phyloP scores from a whole-genome alignment of 2,888 invertebrate genomes.

The Tiliacea aurago region DNA sequence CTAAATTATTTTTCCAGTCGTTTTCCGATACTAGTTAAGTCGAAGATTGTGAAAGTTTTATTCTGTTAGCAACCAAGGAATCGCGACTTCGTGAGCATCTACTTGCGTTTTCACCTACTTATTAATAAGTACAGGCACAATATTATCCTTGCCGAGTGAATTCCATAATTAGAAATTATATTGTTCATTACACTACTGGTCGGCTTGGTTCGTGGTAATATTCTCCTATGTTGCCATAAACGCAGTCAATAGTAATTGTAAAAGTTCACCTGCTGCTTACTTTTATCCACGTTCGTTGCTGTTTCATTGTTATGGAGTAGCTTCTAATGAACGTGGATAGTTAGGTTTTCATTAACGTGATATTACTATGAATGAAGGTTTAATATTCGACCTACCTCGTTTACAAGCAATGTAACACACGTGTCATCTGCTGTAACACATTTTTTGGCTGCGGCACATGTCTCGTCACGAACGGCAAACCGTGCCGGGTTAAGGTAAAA shows the following conservation, averaged over 20 bases:
- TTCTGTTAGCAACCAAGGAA: not conserved
- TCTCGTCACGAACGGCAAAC: not conserved
- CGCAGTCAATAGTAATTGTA: not conserved
- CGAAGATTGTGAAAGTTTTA: not conserved
- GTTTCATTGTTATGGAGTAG: not conserved
- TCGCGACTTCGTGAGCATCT: not conserved
- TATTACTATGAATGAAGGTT: not conserved
- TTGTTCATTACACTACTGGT: not conserved
- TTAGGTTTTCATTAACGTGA: not conserved
- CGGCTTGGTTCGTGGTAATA: not conserved
- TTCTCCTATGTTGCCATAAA: not conserved
- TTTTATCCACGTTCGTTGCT: not conserved
- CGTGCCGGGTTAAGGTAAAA: not conserved
- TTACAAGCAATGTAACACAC: not conserved
- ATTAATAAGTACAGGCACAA: not conserved
- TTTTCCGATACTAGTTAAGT: not conserved
- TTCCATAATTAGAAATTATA: not conserved
- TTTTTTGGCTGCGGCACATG: not conserved
- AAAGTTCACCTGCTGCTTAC: not conserved
- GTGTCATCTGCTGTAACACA: not conserved
- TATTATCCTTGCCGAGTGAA: not conserved
- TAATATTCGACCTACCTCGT: not conserved
- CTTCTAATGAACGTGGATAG: not conserved
- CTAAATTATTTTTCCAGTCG: slow-evolving; percentile 9
- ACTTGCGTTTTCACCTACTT: not conserved